Conservation (phyloP, 2,113 vertebrate species). For the Neomonachus schauinslandi region DNA sequence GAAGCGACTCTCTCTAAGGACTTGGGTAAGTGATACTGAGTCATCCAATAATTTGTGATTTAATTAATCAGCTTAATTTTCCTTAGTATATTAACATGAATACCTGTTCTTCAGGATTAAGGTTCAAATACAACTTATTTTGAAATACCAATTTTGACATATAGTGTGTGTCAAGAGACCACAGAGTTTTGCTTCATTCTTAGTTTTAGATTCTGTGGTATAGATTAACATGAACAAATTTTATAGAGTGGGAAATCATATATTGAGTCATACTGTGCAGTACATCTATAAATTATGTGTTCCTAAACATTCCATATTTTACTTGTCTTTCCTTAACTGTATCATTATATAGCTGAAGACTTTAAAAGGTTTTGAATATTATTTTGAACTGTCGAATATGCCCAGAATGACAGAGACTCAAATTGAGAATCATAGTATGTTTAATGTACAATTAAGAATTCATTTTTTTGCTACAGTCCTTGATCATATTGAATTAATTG, state of each 20-base stretch:
- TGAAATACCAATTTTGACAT: conserved; percentile 16
- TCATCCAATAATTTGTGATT: conserved; percentile 6
- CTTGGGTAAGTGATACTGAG: conserved; percentile 23
- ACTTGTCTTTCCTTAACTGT: neutral
- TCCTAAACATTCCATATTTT: conserved; percentile 1
- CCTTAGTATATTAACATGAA: neutral
- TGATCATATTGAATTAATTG: neutral
- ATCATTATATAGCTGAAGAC: neutral
- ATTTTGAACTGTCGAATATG: neutral
- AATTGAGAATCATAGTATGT: neutral
- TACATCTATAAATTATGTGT: neutral
- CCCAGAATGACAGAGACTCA: neutral
- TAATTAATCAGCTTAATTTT: conserved; percentile 44
- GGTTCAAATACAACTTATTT: conserved; percentile 9
- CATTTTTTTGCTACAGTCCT: conserved; percentile 6
- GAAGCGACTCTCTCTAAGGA: conserved; percentile 23
- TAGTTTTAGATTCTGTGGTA: neutral
- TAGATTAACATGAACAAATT: conserved; percentile 38
- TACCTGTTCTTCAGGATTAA: neutral
- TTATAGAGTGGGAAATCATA: neutral
- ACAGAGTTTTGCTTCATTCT: conserved; percentile 31
- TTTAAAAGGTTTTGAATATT: neutral
- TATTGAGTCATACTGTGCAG: neutral
- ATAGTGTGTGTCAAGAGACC: neutral
- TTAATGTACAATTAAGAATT: conserved; percentile 40